Percentiles rank a stretch among this genome's conserved stretches.
phyloP scores from a whole-genome alignment of 2,113 vertebrate species.

The Petrocephalus zakoni region DNA sequence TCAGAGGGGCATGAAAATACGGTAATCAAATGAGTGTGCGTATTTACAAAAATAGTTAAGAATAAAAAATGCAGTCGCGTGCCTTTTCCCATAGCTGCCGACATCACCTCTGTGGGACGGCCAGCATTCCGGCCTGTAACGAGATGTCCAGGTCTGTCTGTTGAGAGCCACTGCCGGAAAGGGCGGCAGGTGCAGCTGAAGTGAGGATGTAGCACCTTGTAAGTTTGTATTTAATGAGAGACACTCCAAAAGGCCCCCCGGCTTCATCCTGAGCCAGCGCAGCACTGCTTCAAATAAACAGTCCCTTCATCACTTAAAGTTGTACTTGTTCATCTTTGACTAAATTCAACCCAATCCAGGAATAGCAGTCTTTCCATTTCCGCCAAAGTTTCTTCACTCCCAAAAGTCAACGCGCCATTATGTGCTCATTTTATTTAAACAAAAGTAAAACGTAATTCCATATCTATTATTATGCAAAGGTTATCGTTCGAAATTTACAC shows the following conservation, averaged over 20 bases:
- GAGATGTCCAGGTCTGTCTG: not conserved
- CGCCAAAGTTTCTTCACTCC: not conserved
- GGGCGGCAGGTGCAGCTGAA: not conserved
- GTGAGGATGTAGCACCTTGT: not conserved
- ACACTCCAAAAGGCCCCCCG: not conserved
- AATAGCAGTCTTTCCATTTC: not conserved
- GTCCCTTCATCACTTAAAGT: not conserved
- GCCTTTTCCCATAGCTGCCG: not conserved
- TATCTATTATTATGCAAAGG: not conserved
- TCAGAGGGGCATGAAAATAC: not conserved
- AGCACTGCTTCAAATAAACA: not conserved
- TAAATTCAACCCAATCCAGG: not conserved
- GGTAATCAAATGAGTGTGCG: not conserved
- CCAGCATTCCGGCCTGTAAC: not conserved
- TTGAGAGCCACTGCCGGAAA: not conserved
- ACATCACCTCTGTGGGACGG: not conserved
- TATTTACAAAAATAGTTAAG: not conserved
- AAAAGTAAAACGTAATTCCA: not conserved
- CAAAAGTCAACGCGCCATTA: not conserved
- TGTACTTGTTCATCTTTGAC: not conserved
- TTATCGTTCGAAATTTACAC: not conserved
- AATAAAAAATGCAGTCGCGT: not conserved
- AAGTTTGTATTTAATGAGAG: not conserved
- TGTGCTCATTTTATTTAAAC: constrained; percentile 1
- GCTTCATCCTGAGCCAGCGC: not conserved